phyloP scores from a whole-genome alignment of 2,888 invertebrate genomes.

The Phyllotreta striolata region DNA sequence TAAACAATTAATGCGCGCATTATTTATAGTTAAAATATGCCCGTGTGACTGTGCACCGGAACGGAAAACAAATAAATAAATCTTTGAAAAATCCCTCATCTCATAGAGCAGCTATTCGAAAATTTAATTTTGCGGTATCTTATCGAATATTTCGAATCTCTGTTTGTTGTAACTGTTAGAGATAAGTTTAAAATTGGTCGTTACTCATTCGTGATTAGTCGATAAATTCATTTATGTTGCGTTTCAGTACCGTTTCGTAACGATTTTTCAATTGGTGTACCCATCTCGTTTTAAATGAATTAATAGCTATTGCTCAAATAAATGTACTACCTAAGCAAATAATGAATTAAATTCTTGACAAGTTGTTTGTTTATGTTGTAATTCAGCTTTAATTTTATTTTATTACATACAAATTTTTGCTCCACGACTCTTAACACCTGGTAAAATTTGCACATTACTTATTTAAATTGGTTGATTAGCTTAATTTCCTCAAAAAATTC shows the following conservation, averaged over 20 bases:
- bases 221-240: constrained; percentile 8
- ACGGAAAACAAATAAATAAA: constrained; percentile 7
- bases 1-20: too few species aligned
- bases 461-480: too few species aligned
- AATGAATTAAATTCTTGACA: too few species aligned
- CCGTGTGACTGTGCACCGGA: not conserved
- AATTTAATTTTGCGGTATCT: constrained; percentile 10
- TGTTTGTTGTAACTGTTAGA: constrained; percentile 4
- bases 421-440: too few species aligned
- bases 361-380: too few species aligned
- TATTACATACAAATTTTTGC: too few species aligned
- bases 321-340: too few species aligned
- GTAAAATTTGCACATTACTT: too few species aligned
- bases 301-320: not conserved
- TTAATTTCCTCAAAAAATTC: too few species aligned
- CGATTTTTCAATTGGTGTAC: constrained; percentile 3
- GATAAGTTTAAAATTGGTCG: constrained; percentile 14
- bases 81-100: constrained; percentile 4
- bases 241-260: not conserved
- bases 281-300: not conserved
- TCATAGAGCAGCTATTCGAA: constrained; percentile 11
- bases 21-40: constrained; percentile 1
- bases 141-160: constrained; percentile 18
- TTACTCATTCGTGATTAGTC: constrained; percentile 18
- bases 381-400: too few species aligned